Base-by-base conservation (phyloP, 2,113 vertebrate genomes). In the Pholis gunnellus region DNA sequence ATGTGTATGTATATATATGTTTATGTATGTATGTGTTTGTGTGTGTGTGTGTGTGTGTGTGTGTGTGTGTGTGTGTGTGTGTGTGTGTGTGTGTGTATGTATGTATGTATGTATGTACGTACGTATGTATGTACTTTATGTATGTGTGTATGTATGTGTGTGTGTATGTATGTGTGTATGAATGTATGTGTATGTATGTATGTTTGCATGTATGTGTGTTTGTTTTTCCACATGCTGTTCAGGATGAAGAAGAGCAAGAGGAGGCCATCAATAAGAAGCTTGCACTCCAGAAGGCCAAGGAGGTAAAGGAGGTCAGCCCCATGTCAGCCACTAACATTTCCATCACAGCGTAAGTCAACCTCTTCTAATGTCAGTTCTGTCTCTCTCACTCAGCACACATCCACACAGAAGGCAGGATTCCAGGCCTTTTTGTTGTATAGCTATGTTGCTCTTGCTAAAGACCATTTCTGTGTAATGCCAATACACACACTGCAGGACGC, bases 181-280 rank as follows among this genome's bases (percentile, higher is more conserved):
- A 29, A 9, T 74, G 50, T 57, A 13, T 60, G 9, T 68, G 50
- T 64, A 9, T 48, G 40, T 74, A 52, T 59, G 27, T 42, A 10
- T 74, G 57, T 59, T 27, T 72, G 13, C 27, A 18, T 48, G 17
- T 17, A 0, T 75, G 44, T 44, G 25, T 76, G 27, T 57, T 15
- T 79, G 25, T 79, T 70, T 31, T 67, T 70, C 13, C 22, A 18
- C 50, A 8, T 48, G 1, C 64, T 83, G 5, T 72, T 22, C 80
- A 99, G 98, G 98, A 99, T 1, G 98, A 99, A 90, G 98, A 99
- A 85, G 98, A 99, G 89, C 97, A 99, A 94, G 98, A 99, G 81
- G 98, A 98, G 82, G 97, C 98, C 44, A 98, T 97, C 91, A 99
- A 94, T 65, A 98, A 99, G 91, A 99, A 99, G 87, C 94, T 99